Base-by-base conservation (phyloP, 2,888 invertebrate genomes). In the Calliphora vomitoria region DNA sequence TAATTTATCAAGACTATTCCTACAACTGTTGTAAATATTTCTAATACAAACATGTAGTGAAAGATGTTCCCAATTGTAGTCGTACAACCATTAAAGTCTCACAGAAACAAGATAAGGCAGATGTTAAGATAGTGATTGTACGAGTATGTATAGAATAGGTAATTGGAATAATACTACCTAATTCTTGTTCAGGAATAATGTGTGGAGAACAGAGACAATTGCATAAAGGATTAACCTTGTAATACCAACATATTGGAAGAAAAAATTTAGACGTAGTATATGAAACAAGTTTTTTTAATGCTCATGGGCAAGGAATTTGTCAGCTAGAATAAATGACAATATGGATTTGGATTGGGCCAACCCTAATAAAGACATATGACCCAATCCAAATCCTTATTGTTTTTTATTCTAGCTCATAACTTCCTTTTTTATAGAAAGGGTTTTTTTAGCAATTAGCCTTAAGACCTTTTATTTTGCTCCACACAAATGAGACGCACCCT, bases 141-240 rank as follows among this genome's bases (percentile, higher is more conserved):
- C 15, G 6, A 3, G 35, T 53, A 10, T 53, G 18, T 50, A 3
- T 6, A 50, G n/a, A 20, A n/a, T 31, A 41, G 18, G 74, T 87
- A 81, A 84, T 84, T 76, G 84, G 66, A 69, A 72, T 81, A 53
- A 55, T 84, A 84, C 55, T 31, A 47, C 25, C 25, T 60, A 58
- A 31, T 72, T 78, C 84, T 55, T 74, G 78, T 82, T 71, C 50
- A 47, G 41, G 15, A 35, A 55, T 60, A 68, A 68, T 8, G 50
- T 35, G 0, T 25, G 15, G 20, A 15, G 35, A 47, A 35, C 47
- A 60, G 38, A 68, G 38, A 15, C 4, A 72, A 80, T 60, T 69
- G 15, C 53, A 44, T 4, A 35, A 71, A 68, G 41, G 41, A 41
- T 76, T 69, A 76, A 58, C 47, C 53, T 76, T 81, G 76, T 71